Conservation (phyloP, 2,888 invertebrate genomes). For the Limnephilus auricula region DNA sequence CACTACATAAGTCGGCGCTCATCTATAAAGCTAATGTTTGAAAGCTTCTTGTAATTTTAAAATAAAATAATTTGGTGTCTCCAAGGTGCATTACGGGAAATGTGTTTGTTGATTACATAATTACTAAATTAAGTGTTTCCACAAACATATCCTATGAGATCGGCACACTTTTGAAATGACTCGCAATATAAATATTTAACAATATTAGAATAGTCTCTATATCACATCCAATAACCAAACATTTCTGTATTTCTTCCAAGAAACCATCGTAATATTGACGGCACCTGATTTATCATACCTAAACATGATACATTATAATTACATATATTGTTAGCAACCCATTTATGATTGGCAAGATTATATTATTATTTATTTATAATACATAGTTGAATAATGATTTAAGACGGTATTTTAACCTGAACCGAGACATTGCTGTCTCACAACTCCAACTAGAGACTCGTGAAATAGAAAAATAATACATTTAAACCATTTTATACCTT, state of each 20-base stretch:
- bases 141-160: constrained; percentile 27
- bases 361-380: background rate
- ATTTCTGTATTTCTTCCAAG: background rate
- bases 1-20: background rate
- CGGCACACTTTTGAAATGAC: constrained; percentile 34
- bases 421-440: background rate
- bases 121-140: background rate
- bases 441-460: background rate
- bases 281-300: background rate
- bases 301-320: background rate
- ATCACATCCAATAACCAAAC: constrained; percentile 4
- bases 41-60: background rate
- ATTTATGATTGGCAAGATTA: constrained; percentile 2
- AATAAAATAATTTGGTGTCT: background rate
- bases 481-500: background rate
- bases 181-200: constrained; percentile 27
- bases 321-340: background rate
- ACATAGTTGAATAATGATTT: background rate
- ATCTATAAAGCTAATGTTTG: background rate
- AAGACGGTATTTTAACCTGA: background rate
- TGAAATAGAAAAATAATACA: background rate
- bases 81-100: background rate
- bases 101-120: background rate
- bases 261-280: background rate
- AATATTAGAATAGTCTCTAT: constrained; percentile 28